These are phyloP conservation scores for Lagenorhynchus albirostris DNA, from an alignment of 2,113 vertebrate genomes.

Conservation along the genomic window DNA sequence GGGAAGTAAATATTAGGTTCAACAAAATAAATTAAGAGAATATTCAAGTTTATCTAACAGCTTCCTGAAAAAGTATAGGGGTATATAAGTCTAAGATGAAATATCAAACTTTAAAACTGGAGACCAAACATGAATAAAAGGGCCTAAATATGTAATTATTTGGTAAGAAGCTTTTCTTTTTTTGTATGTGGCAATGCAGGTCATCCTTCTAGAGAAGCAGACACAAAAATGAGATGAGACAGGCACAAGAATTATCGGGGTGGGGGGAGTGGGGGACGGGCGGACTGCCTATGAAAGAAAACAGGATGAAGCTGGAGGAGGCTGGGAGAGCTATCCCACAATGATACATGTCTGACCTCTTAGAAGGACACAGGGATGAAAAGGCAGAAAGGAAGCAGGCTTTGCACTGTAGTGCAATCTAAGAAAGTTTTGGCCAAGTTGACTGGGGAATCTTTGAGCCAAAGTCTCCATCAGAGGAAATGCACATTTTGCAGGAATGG, in stretches of 20 bases:
- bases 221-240: background rate
- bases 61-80: background rate
- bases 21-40: slow-evolving; percentile 21
- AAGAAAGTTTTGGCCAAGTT: background rate
- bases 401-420: background rate
- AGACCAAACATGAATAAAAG: background rate
- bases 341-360: background rate
- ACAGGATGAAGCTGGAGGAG: background rate
- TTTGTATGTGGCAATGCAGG: background rate
- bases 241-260: background rate
- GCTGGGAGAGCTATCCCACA: background rate
- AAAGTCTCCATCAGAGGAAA: background rate
- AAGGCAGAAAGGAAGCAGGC: background rate
- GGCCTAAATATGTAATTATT: background rate
- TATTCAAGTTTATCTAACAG: background rate
- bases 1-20: background rate
- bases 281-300: background rate
- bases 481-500: background rate
- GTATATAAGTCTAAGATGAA: background rate
- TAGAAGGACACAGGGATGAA: background rate
- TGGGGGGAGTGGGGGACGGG: rapidly evolving
- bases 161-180: background rate
- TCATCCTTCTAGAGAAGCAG: background rate
- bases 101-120: background rate
- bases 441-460: background rate